A percentile compares a stretch with the other conserved stretches of the same genome.
These are phyloP conservation scores for Gobio occitaniae DNA, from an alignment of 2,797 vertebrate species.

Conservation along the genomic window DNA sequence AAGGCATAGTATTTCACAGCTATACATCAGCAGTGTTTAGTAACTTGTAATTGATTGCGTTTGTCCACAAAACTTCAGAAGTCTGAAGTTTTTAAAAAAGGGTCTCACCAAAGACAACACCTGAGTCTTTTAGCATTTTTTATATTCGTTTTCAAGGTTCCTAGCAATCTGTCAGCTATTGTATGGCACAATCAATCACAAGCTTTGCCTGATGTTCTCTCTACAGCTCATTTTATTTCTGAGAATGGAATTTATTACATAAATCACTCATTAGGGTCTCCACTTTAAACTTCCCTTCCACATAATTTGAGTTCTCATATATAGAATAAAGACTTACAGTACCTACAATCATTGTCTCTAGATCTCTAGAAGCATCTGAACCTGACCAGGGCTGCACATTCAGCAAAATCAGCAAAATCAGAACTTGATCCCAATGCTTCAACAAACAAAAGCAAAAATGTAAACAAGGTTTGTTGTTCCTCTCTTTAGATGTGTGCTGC, in stretches of 20 bases:
- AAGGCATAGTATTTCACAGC: not conserved
- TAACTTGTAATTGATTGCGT: not conserved
- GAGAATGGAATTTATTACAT: slow-evolving; percentile 68
- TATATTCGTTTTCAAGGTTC: not conserved
- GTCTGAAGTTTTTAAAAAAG: not conserved
- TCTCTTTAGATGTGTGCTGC: not conserved
- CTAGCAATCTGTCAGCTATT: slow-evolving; percentile 13
- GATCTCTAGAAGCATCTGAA: not conserved
- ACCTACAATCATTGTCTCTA: not conserved
- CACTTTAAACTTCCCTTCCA: slow-evolving; percentile 48
- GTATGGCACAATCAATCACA: not conserved
- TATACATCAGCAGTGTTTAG: not conserved
- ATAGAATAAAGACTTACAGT: not conserved
- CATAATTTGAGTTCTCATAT: not conserved
- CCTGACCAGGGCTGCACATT: not conserved
- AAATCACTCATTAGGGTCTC: slow-evolving; percentile 77
- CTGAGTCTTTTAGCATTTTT: not conserved
- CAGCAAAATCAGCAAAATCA: no score
- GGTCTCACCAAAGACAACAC: not conserved
- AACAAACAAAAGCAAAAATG: no score
- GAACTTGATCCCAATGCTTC: no score
- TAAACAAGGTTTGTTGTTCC: not conserved
- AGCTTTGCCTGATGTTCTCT: not conserved
- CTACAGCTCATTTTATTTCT: not conserved
- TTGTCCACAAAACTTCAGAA: not conserved